Conservation (phyloP, 2,113 vertebrate species). For the Dascyllus trimaculatus region DNA sequence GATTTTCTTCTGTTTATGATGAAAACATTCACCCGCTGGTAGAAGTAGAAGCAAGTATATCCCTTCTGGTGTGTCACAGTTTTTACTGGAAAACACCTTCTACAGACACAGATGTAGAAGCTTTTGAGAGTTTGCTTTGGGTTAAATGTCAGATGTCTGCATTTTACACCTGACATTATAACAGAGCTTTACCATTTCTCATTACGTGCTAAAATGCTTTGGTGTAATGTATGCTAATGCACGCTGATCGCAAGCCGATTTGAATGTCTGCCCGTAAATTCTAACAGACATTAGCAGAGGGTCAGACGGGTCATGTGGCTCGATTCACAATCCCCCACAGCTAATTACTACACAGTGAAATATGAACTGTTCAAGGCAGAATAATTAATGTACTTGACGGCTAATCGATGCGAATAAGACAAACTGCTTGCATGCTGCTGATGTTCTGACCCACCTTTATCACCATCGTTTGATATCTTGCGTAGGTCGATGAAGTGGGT, state of each 20-base stretch:
- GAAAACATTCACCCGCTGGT: background rate
- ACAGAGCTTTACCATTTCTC: background rate
- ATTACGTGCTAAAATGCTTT: background rate
- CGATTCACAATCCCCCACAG: background rate
- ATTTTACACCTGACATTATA: background rate
- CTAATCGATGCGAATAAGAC: slow-evolving; percentile 42
- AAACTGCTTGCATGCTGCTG: background rate
- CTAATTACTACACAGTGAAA: slow-evolving; percentile 41
- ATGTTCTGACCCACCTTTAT: slow-evolving; percentile 90
- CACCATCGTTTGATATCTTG: slow-evolving; percentile 97
- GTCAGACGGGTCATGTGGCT: slow-evolving; percentile 28
- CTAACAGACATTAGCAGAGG: slow-evolving; percentile 13
- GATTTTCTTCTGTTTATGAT: background rate
- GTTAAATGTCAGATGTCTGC: background rate
- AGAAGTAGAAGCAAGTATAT: background rate
- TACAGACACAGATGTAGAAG: background rate
- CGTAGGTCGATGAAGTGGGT: slow-evolving; percentile 96
- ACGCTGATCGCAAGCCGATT: slow-evolving; percentile 19
- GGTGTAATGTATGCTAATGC: slow-evolving; percentile 28
- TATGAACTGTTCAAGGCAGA: slow-evolving; percentile 10
- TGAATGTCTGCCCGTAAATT: slow-evolving; percentile 21
- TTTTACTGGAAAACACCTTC: background rate
- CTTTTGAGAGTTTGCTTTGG: background rate
- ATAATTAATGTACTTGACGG: slow-evolving; percentile 32
- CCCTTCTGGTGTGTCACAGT: background rate